A percentile compares a stretch with the other conserved stretches of the same genome.
These are phyloP conservation scores for Erpobdella octoculata DNA, from an alignment of 2,888 invertebrate species.

Conservation along the genomic window DNA sequence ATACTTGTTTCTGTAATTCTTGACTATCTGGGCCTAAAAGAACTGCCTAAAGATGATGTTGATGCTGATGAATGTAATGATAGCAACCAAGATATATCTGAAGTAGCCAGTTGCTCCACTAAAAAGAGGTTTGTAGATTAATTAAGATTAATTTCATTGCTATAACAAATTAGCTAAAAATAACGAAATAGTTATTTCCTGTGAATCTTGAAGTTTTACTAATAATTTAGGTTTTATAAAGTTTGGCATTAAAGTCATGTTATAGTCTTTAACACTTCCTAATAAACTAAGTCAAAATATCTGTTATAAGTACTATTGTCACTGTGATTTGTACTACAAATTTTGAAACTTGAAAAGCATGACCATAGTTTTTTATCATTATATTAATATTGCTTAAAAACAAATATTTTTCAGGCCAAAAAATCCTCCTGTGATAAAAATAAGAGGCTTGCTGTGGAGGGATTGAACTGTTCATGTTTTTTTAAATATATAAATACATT, in stretches of 20 bases:
- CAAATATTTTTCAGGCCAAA: constrained; percentile 28
- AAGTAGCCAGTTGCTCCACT: not conserved
- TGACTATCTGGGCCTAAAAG: constrained; percentile 33
- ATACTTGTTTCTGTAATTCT: constrained; percentile 32
- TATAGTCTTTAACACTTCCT: too few species aligned
- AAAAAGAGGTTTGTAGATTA: not conserved
- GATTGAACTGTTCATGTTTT: constrained; percentile 25
- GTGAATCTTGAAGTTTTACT: too few species aligned
- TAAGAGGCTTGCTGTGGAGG: constrained; percentile 39
- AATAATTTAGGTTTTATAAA: too few species aligned
- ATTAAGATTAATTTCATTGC: not conserved
- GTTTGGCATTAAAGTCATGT: too few species aligned
- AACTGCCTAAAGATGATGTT: not conserved
- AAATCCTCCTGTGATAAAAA: constrained; percentile 38
- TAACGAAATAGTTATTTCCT: too few species aligned
- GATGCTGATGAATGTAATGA: not conserved
- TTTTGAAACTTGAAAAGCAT: not conserved
- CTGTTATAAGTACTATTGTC: not conserved
- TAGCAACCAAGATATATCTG: not conserved
- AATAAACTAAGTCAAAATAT: too few species aligned
- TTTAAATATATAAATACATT: too few species aligned
- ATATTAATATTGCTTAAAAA: not conserved
- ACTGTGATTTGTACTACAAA: not conserved
- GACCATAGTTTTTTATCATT: not conserved
- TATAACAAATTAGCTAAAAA: not conserved